Conservation (phyloP, 2,797 vertebrate genomes). For the Halcyon smyrnensis region DNA sequence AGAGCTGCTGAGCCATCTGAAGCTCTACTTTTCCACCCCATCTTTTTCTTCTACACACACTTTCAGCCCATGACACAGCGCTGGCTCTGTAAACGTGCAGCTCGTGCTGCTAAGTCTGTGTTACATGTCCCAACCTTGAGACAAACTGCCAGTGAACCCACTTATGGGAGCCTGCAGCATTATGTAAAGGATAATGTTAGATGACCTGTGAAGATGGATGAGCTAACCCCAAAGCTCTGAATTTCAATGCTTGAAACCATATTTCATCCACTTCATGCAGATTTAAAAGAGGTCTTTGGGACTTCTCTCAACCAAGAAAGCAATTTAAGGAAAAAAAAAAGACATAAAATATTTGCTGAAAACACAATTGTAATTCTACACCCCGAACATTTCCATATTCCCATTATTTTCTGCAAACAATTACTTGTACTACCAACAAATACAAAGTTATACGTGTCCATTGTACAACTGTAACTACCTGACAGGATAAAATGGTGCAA, state of each 20-base stretch:
- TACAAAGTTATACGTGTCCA: background rate
- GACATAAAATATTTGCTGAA: background rate
- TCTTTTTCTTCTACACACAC: background rate
- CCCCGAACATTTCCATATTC: background rate
- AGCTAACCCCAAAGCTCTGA: background rate
- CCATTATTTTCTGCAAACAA: background rate
- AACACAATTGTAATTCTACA: background rate
- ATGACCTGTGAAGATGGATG: background rate
- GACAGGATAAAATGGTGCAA: background rate
- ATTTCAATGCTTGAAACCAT: background rate
- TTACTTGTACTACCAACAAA: background rate
- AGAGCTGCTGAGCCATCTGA: background rate
- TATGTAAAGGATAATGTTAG: background rate
- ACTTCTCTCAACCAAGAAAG: background rate
- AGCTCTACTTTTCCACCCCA: background rate
- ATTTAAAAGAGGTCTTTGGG: background rate
- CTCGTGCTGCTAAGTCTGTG: rapidly evolving
- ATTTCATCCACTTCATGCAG: background rate
- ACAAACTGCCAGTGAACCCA: background rate
- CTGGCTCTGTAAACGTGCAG: background rate
- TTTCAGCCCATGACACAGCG: background rate
- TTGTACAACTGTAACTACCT: background rate
- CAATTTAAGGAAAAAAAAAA: background rate
- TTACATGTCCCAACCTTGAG: rapidly evolving
- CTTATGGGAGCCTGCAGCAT: background rate